Conservation (phyloP, 2,888 invertebrate genomes). For the Eupeodes luniger region DNA sequence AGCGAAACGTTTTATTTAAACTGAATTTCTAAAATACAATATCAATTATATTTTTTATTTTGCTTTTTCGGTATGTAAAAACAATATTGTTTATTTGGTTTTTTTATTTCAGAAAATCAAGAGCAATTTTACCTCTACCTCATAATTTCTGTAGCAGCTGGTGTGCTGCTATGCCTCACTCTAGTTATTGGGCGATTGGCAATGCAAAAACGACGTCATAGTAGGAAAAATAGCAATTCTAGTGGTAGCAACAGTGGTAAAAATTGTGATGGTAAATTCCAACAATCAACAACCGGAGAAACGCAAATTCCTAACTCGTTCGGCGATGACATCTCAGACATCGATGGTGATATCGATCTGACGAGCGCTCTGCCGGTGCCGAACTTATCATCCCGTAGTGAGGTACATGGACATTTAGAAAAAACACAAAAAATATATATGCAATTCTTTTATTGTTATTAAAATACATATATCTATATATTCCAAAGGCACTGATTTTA, state of each 20-base stretch:
- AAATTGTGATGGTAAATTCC: conserved; percentile 85
- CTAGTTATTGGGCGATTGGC: conserved; percentile 90
- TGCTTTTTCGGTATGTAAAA: not conserved
- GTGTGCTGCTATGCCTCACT: conserved; percentile 89
- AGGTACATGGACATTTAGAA: conserved; percentile 79
- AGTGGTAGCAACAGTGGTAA: conserved; percentile 79
- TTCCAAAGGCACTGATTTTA: conserved; percentile 42
- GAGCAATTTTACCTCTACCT: conserved; percentile 92
- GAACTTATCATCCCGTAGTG: conserved; percentile 82
- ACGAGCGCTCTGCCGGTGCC: conserved; percentile 87
- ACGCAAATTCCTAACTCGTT: conserved; percentile 92
- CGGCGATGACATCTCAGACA: conserved; percentile 92
- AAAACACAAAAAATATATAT: conserved; percentile 67
- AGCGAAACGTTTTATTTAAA: no score
- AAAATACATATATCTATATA: not conserved
- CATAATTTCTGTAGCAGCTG: conserved; percentile 90
- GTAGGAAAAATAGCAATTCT: conserved; percentile 80
- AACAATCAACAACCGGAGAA: conserved; percentile 88
- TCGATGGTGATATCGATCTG: conserved; percentile 89
- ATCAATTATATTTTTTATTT: not conserved
- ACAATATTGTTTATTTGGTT: not conserved
- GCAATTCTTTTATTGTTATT: conserved; percentile 42
- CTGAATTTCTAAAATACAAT: no score
- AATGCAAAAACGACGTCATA: conserved; percentile 86
- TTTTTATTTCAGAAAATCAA: conserved; percentile 81